Base-by-base conservation (phyloP, 2,888 invertebrate species). In the Magallana nippona region DNA sequence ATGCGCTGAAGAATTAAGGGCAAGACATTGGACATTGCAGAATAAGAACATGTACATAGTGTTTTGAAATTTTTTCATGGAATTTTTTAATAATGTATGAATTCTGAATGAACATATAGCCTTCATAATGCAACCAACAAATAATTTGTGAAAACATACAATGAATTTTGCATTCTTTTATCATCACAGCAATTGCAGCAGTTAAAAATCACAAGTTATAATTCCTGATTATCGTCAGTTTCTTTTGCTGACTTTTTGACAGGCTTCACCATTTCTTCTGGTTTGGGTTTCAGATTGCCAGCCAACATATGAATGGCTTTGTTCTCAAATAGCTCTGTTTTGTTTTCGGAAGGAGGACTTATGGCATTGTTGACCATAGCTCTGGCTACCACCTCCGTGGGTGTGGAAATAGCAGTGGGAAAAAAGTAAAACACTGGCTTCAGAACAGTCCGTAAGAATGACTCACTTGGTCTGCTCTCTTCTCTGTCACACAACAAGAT, bases 381-480 rank as follows among this genome's bases (percentile, higher is more conserved):
- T 83, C 89, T 88, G 17, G 92, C 93, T 17, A 94, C 87, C 1
- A 88, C 89, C 11, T 91, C 89, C 10, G 92, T 90, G 0, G 94
- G 94, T 22, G 92, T 90, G 5, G 92, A 91, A 17, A 93, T 90
- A 10, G 91, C 90, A 11, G 93, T 93, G 0, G 94, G 94, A 83
- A 92, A 93, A 8, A 92, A 82, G 71, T 88, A 89, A 8, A 91
- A 87, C 1, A 94, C 80, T 10, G 94, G 94, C 83, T 91, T 92
- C 3, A 93, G 86, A 2, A 94, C 19, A 32, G 88, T 83, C 57
- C 90, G 85, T 8, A 90, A 84, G 10, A 92, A 80, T 0, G 89
- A 84, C 86, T 94, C 94, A 15, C 88, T 87, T 2, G 91, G 88
- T 22, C 94, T 88, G 32, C 86, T 88, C 84, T 94, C 93, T 27